Base-by-base conservation (phyloP, 2,113 vertebrate genomes). In the Chloropsis hardwickii region DNA sequence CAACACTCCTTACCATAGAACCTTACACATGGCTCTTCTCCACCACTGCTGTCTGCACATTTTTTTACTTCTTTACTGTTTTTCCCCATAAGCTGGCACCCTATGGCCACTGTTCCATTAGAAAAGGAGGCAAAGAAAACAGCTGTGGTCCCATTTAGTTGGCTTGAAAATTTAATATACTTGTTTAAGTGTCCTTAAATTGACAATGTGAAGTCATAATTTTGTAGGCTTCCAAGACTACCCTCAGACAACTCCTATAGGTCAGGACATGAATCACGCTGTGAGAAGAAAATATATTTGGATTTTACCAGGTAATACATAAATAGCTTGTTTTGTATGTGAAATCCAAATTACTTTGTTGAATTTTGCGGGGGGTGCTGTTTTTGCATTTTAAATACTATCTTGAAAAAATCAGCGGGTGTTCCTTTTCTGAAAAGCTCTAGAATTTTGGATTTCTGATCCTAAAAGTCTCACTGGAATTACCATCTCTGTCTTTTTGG, bases 131-230 rank as follows among this genome's bases (percentile, higher is more conserved):
- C 76, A 92, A 97, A 95, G 84, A 93, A 94, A 97, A 97, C 91
- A 97, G 92, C 81, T 95, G 95, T 51, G 88, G 95, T 94, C 88
- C 88, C 94, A 97, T 92, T 97, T 94, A 97, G 73, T 53, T 62
- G 64, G 94, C 88, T 79, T 96, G 87, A 95, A 96, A 97, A 97
- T 86, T 81, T 85, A 88, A 95, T 85, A 83, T 86, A 97, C 97
- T 97, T 97, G 92, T 95, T 97, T 95, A 97, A 97, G 94, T 95
- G 81, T 90, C 90, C 97, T 96, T 96, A 97, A 97, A 98, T 97
- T 96, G 95, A 78, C 96, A 87, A 81, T 61, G 78, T 97, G 95
- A 97, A 92, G 60, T 83, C 50, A 70, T 58, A 42, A 86, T 96
- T 97, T 97, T 96, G 91, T 82, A 93, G 83, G 90, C 77, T 97